phyloP scores from a whole-genome alignment of 2,888 invertebrate species.

The Tryphoninae sp. region DNA sequence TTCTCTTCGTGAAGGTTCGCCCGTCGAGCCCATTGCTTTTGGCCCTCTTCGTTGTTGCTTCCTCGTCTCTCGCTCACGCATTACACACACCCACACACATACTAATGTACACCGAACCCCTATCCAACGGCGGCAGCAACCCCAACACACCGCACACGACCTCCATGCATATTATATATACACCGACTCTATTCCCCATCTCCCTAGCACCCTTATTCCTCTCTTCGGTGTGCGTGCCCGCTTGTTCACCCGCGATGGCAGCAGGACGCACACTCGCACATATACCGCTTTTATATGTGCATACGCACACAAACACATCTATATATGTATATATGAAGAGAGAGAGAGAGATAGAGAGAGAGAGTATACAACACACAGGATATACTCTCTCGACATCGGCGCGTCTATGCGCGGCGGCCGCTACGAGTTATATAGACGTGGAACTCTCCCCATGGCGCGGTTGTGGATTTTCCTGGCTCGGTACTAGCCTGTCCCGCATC shows the following conservation, averaged over 20 bases:
- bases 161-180: slow-evolving; percentile 40
- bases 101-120: slow-evolving; percentile 20
- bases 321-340: slow-evolving; percentile 7
- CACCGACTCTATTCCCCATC: slow-evolving; percentile 55
- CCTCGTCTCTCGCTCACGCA: slow-evolving; percentile 39
- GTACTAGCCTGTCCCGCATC: slow-evolving; percentile 73
- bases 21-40: slow-evolving; percentile 57
- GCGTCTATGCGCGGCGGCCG: slow-evolving; percentile 60
- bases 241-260: slow-evolving; percentile 48
- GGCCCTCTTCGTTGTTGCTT: slow-evolving; percentile 56
- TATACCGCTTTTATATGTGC: background rate
- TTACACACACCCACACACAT: slow-evolving; percentile 17
- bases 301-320: background rate
- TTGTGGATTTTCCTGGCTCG: slow-evolving; percentile 63
- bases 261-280: slow-evolving; percentile 27
- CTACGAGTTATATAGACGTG: slow-evolving; percentile 61
- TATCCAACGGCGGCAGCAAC: slow-evolving; percentile 45
- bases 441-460: slow-evolving; percentile 53
- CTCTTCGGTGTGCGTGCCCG: slow-evolving; percentile 51
- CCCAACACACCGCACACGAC: slow-evolving; percentile 57
- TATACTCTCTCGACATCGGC: slow-evolving; percentile 47
- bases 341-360: no score
- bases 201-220: slow-evolving; percentile 7
- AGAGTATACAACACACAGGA: background rate
- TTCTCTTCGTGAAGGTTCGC: slow-evolving; percentile 46